These are phyloP conservation scores for Abramis brama DNA, from an alignment of 2,113 vertebrate genomes.

Conservation along the genomic window DNA sequence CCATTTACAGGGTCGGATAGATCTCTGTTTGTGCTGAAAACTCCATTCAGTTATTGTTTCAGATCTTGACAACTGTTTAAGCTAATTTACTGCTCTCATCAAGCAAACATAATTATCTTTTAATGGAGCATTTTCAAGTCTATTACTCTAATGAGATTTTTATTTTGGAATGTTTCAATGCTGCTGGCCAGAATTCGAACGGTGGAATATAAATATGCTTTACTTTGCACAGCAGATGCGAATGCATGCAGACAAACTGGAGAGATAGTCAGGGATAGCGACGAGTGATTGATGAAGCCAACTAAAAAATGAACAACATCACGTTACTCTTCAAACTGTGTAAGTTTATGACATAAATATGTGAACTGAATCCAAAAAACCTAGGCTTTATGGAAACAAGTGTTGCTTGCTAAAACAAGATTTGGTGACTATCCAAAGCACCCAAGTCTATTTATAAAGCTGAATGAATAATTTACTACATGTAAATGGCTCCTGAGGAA, in stretches of 20 bases:
- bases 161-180: slow-evolving; percentile 50
- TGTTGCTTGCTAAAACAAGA: background rate
- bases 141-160: slow-evolving; percentile 63
- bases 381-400: background rate
- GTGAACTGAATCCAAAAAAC: slow-evolving; percentile 35
- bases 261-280: background rate
- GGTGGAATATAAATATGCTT: slow-evolving; percentile 35
- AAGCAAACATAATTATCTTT: slow-evolving; percentile 57
- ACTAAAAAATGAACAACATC: background rate
- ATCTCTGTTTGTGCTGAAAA: background rate
- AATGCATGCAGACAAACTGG: slow-evolving; percentile 38
- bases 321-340: background rate
- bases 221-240: slow-evolving; percentile 32
- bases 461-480: slow-evolving; percentile 5
- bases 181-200: slow-evolving; percentile 43
- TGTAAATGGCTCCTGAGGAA: background rate
- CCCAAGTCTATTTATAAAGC: slow-evolving; percentile 17
- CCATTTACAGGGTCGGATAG: background rate
- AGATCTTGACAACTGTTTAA: slow-evolving; percentile 32
- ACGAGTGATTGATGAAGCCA: slow-evolving; percentile 4
- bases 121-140: slow-evolving; percentile 60
- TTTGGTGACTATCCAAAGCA: slow-evolving; percentile 9
- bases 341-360: slow-evolving; percentile 20
- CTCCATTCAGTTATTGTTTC: slow-evolving; percentile 27
- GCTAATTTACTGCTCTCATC: slow-evolving; percentile 46